Evolutionary conservation across 2,113 vertebrate genomes (phyloP), one percentile per base, ranked within the genome.

Genomic region (Phalacrocorax brasilianus): DNA sequence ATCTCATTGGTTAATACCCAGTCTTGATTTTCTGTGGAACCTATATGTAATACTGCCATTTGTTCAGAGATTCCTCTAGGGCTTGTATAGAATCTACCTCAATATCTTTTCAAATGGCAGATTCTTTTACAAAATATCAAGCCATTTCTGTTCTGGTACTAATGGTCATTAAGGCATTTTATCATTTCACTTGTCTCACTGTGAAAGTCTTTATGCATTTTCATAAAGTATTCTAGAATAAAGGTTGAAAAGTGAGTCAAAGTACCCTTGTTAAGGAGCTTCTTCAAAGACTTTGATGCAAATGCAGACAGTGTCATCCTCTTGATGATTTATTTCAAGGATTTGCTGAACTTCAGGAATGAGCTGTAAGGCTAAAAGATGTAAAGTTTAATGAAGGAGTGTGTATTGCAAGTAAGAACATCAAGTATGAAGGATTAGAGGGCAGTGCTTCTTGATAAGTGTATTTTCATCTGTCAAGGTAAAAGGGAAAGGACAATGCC

Each of bases 351-450:
- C 42, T 95, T 93, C 42, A 66, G n/a, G 83, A 92, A 92, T 63
- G 65, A 95, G 21, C 12, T 74, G 21, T 90, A 81, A 85, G 23
- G 38, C 53, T 88, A 94, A 75, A 89, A 91, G 67, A 89, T 81
- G 76, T 80, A 78, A 75, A 56, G 38, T 95, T 93, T 96, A 97
- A 97, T 94, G 92, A 97, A 95, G 38, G 44, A 91, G 6, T 70
- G 73, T 75, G 73, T 83, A 68, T 17, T 58, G 40, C 32, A 91
- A 58, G n/a, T 67, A 85, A 91, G 90, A 83, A 59, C 35, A 85
- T 47, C 52, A 38, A 26, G 38, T 91, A 72, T 93, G 81, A 95
- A 82, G 76, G 53, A 89, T 70, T 66, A 87, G 78, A 95, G 66
- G 85, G 63, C 35, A 96, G 87, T 86, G 7, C 6, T 86, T 95